Conservation (phyloP, 2,113 vertebrate species). For the Pleuronectes platessa region DNA sequence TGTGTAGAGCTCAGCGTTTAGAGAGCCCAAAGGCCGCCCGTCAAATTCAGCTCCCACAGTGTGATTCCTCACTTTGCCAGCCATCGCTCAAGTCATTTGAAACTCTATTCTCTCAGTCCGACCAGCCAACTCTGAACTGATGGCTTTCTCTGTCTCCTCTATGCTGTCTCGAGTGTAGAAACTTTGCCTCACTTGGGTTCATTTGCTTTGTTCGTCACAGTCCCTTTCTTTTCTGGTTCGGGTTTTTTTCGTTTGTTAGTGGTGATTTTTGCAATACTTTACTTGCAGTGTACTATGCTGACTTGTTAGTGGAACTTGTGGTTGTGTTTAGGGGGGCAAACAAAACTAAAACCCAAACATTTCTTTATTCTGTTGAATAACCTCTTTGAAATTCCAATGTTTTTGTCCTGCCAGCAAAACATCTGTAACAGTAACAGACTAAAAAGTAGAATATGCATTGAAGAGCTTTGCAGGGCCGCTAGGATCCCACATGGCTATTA, state of each 20-base stretch:
- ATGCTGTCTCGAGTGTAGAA: slow-evolving; percentile 8
- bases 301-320: slow-evolving; percentile 19
- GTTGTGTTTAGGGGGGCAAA: slow-evolving; percentile 24
- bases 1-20: slow-evolving; percentile 70
- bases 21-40: slow-evolving; percentile 69
- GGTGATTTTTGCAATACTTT: slow-evolving; percentile 6
- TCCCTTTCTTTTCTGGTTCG: slow-evolving; percentile 23
- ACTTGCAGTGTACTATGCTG: slow-evolving; percentile 2
- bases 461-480: not conserved
- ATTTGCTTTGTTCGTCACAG: slow-evolving; percentile 38
- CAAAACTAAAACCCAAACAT: slow-evolving; percentile 22
- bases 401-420: slow-evolving; percentile 20
- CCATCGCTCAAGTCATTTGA: slow-evolving; percentile 49
- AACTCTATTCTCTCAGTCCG: slow-evolving; percentile 53
- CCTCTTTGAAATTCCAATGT: slow-evolving; percentile 21
- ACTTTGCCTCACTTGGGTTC: slow-evolving; percentile 11
- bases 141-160: slow-evolving; percentile 35
- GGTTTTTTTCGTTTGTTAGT: slow-evolving; percentile 34
- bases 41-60: slow-evolving; percentile 52
- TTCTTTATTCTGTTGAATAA: slow-evolving; percentile 20
- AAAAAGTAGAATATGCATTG: slow-evolving; percentile 7
- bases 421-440: slow-evolving; percentile 11
- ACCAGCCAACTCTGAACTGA: slow-evolving; percentile 37
- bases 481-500: not conserved
- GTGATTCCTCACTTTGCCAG: slow-evolving; percentile 43